Percentiles rank a stretch among this genome's conserved stretches.
Evolutionary conservation across 1,140 invertebrate genomes (phyloP).

Genomic region (Vollenhovia emeryi): DNA sequence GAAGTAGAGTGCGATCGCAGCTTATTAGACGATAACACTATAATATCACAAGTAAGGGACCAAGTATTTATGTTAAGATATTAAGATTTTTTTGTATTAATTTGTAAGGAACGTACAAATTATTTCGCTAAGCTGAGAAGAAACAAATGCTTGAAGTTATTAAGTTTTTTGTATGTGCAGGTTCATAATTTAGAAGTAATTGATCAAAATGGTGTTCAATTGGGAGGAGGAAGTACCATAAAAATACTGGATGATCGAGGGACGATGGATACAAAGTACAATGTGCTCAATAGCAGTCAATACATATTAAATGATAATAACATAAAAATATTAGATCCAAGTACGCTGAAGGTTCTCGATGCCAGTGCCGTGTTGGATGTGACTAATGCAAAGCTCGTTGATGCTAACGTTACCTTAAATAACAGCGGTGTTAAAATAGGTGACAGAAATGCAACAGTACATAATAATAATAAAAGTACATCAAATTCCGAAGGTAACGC

Average conservation of each 20-base stretch:
- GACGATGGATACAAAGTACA: conserved; percentile 74
- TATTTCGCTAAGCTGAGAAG: neutral
- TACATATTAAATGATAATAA: conserved; percentile 76
- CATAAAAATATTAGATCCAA: conserved; percentile 77
- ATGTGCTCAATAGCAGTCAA: conserved; percentile 73
- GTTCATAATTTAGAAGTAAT: conserved; percentile 80
- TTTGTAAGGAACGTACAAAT: neutral
- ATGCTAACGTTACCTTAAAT: conserved; percentile 69
- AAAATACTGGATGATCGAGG: conserved; percentile 78
- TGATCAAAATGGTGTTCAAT: conserved; percentile 75
- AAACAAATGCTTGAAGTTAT: neutral
- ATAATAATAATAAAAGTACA: conserved; percentile 65
- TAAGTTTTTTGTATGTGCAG: conserved; percentile 61
- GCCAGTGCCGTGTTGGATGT: conserved; percentile 76
- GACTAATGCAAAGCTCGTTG: conserved; percentile 79
- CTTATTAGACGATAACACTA: conserved; percentile 76
- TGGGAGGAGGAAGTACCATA: conserved; percentile 70
- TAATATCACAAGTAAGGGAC: conserved; percentile 77
- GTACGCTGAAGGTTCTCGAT: conserved; percentile 78
- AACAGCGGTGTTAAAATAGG: conserved; percentile 66
- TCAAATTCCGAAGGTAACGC: conserved; percentile 43
- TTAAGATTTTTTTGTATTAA: neutral
- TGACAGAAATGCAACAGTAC: conserved; percentile 69
- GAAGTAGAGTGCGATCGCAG: conserved; percentile 75
- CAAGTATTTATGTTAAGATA: neutral